These are phyloP conservation scores for Ceratothoa steindachneri DNA, from an alignment of 2,888 invertebrate species.

Conservation along the genomic window DNA sequence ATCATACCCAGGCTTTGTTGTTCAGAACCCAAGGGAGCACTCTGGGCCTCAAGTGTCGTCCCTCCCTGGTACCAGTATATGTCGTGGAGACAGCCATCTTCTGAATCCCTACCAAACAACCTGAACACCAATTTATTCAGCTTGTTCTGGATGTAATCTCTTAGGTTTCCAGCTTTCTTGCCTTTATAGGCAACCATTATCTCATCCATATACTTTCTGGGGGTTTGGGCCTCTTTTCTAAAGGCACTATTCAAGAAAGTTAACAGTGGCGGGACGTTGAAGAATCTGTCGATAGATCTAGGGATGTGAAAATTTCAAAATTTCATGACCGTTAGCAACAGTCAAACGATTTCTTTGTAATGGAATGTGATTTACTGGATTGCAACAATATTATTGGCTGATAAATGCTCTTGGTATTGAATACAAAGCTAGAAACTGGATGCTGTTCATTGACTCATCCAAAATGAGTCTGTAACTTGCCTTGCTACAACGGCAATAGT, in stretches of 20 bases:
- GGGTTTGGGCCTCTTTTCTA: not conserved
- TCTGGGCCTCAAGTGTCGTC: slow-evolving; percentile 10
- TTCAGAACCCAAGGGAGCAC: slow-evolving; percentile 8
- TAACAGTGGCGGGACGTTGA: slow-evolving; percentile 23
- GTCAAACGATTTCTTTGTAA: too few species aligned
- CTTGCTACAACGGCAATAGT: too few species aligned
- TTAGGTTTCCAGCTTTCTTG: slow-evolving; percentile 22
- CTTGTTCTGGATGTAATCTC: slow-evolving; percentile 14
- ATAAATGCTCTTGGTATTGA: too few species aligned
- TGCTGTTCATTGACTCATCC: too few species aligned
- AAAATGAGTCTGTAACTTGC: too few species aligned
- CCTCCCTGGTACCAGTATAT: slow-evolving; percentile 16
- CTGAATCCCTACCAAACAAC: slow-evolving; percentile 16
- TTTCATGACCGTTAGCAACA: too few species aligned
- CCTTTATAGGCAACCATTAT: slow-evolving; percentile 28
- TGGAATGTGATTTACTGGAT: too few species aligned
- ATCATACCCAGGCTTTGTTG: not conserved
- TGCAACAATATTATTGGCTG: too few species aligned
- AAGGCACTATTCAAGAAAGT: slow-evolving; percentile 15
- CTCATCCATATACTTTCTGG: slow-evolving; percentile 26
- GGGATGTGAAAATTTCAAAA: slow-evolving; percentile 16
- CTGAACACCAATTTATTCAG: slow-evolving; percentile 21
- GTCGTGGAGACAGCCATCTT: slow-evolving; percentile 25
- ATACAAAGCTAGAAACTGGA: too few species aligned
- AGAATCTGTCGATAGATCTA: slow-evolving; percentile 20